phyloP scores from a whole-genome alignment of 2,888 invertebrate genomes.

The Patella pellucida region DNA sequence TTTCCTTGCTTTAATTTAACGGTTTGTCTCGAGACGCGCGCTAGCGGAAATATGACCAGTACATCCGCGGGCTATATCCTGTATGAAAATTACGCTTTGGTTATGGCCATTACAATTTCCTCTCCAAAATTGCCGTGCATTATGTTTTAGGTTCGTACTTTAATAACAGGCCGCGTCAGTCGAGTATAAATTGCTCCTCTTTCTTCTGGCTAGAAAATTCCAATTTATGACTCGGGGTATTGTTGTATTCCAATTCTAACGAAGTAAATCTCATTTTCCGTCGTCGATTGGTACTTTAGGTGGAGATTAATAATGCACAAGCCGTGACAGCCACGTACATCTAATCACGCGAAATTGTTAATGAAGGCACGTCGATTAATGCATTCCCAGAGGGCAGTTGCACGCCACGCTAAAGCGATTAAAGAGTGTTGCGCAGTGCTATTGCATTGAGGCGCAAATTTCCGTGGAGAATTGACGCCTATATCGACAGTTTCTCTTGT shows the following conservation, averaged over 20 bases:
- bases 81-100: not conserved
- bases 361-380: conserved; percentile 26
- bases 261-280: conserved; percentile 26
- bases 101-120: not conserved
- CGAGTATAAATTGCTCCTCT: conserved; percentile 9
- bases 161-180: not conserved
- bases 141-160: conserved; percentile 5
- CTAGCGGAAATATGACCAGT: conserved; percentile 7
- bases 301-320: conserved; percentile 25
- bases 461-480: conserved; percentile 20
- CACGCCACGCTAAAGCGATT: conserved; percentile 26
- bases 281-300: conserved; percentile 25
- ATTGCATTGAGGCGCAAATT: conserved; percentile 11
- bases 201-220: conserved; percentile 1
- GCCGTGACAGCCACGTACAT: conserved; percentile 14
- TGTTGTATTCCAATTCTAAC: conserved; percentile 13
- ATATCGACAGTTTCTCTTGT: conserved; percentile 14
- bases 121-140: not conserved
- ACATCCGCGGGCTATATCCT: conserved; percentile 3
- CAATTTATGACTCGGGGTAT: conserved; percentile 1
- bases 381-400: conserved; percentile 20
- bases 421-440: conserved; percentile 16
- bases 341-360: conserved; percentile 27
- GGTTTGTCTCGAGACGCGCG: not conserved
- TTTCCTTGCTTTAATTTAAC: not conserved